These are phyloP conservation scores for Urocitellus parryii DNA, from an alignment of 2,113 vertebrate species.

Conservation along the genomic window DNA sequence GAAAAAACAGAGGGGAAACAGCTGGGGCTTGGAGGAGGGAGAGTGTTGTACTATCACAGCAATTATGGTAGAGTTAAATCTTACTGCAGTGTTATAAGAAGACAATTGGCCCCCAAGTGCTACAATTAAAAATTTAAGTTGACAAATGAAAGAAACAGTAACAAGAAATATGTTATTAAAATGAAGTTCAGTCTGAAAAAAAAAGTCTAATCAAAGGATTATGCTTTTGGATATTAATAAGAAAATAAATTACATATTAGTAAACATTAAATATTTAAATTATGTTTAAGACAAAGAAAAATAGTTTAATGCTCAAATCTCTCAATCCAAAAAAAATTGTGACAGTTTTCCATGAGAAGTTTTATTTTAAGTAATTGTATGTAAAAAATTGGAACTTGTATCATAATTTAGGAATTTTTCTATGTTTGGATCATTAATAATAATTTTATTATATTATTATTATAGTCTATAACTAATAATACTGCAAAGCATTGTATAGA, in stretches of 20 bases:
- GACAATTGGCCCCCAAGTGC: background rate
- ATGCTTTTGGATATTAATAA: background rate
- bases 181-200: background rate
- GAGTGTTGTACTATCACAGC: too few relatives aligned
- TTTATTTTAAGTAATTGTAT: background rate
- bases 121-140: conserved; percentile 16
- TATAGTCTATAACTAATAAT: background rate
- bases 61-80: background rate
- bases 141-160: background rate
- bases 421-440: background rate
- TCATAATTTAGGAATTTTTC: background rate
- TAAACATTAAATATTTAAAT: conserved; percentile 17
- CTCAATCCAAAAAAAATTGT: background rate
- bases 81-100: background rate
- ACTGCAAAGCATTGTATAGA: background rate
- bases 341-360: background rate
- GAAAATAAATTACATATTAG: background rate
- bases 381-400: background rate
- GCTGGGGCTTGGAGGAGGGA: background rate
- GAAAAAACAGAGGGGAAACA: background rate
- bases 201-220: background rate
- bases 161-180: background rate
- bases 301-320: background rate
- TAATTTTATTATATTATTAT: background rate
- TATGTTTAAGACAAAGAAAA: background rate